Evolutionary conservation across 2,113 vertebrate genomes (phyloP), one percentile per base, ranked within the genome.

Genomic region (Euleptes europaea): DNA sequence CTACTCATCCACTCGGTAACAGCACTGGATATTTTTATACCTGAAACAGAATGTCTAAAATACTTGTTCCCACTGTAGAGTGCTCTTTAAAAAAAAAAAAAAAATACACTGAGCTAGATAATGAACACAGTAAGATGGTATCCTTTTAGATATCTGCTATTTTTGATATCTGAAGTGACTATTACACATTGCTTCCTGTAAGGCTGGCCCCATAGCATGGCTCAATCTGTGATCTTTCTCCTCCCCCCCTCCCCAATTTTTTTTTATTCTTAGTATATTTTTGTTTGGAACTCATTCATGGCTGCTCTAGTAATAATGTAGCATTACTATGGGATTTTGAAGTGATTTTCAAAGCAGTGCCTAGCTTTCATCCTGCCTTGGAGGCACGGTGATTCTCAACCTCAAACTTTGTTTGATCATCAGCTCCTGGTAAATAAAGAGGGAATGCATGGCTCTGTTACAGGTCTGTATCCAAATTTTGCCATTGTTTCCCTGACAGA

Each of bases 401-500:
- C 42, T 83, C 12, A 60, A 21, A 31, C 76, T 38, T 69, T 78
- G 44, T 84, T 40, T 76, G 35, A 44, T 47, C 19, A 44, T 47
- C 19, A 49, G 6, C 17, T 85, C 31, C 66, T 81, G 10, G 8
- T 75, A 54, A 4, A 21, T 47, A 49, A 38, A 65, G 1, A 13
- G 35, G 60, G 0, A 0, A 0, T 73, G 75, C 40, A 26, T 54
- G 19, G 17, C 82, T 88, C 19, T 78, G 15, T 84, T 86, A 76
- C 23, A 42, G 21, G 74, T 66, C 63, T 87, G 88, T 80, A 84
- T 72, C 77, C 88, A 78, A 13, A 84, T 91, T 88, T 93, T 89
- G n/a, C 84, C 85, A 49, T 69, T 26, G 17, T 38, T 72, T 49
- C 51, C 69, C 33, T 82, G 70, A 80, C 4, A 28, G 40, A n/a